phyloP scores from a whole-genome alignment of 2,888 invertebrate species.

The Adelphocoris suturalis region DNA sequence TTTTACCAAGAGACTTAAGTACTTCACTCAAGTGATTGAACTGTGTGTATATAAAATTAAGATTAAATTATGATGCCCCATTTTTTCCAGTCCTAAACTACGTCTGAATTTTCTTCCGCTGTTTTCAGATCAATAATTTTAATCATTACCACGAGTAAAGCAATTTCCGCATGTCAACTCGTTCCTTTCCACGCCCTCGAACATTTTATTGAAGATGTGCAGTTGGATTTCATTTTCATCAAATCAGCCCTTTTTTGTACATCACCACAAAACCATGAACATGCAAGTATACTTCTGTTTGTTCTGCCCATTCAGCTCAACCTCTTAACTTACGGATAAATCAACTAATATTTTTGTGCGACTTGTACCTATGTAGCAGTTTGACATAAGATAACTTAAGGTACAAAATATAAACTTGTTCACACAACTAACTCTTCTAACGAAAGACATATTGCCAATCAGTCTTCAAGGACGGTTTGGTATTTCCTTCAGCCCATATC shows the following conservation, averaged over 20 bases:
- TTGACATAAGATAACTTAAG: too few relatives aligned
- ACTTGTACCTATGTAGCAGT: too few relatives aligned
- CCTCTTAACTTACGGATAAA: too few relatives aligned
- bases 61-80: slow-evolving; percentile 57
- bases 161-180: neutral
- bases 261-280: neutral
- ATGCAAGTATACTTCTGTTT: neutral
- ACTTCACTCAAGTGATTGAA: slow-evolving; percentile 63
- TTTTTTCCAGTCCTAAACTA: slow-evolving; percentile 16
- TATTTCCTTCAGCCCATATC: too few relatives aligned
- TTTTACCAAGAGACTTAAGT: slow-evolving; percentile 59
- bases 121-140: neutral
- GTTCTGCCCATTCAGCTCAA: too few relatives aligned
- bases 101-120: slow-evolving; percentile 53
- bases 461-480: too few relatives aligned
- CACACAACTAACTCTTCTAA: too few relatives aligned
- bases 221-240: neutral
- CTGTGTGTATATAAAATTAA: slow-evolving; percentile 65
- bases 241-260: neutral
- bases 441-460: too few relatives aligned
- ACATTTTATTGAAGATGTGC: neutral
- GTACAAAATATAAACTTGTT: too few relatives aligned
- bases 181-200: neutral
- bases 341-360: too few relatives aligned
- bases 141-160: neutral